phyloP scores from a whole-genome alignment of 1,140 invertebrate species.

The Venturia canescens region DNA sequence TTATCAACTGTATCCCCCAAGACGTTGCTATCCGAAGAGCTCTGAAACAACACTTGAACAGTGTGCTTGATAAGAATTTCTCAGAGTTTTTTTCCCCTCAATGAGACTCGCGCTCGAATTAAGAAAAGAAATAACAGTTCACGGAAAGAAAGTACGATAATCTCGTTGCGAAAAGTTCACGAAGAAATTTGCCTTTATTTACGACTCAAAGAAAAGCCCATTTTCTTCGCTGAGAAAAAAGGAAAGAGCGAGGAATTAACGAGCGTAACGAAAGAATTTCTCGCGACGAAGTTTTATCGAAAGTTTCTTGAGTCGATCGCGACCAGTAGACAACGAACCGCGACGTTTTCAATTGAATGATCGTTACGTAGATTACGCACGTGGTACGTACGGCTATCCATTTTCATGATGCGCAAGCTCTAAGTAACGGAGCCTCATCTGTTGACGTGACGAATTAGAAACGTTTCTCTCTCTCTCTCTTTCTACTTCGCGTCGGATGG shows the following conservation, averaged over 20 bases:
- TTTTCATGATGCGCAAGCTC: slow-evolving; percentile 43
- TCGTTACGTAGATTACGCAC: slow-evolving; percentile 44
- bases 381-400: slow-evolving; percentile 52
- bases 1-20: not conserved
- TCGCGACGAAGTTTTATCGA: slow-evolving; percentile 20
- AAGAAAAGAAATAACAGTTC: not conserved
- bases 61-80: not conserved
- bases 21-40: too few relatives aligned
- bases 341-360: slow-evolving; percentile 61
- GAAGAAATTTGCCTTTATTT: not conserved
- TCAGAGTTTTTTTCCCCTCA: not conserved
- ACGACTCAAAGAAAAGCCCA: not conserved
- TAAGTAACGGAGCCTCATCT: too few relatives aligned
- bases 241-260: not conserved
- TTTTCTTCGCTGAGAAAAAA: not conserved
- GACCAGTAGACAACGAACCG: slow-evolving; percentile 49
- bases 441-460: too few relatives aligned
- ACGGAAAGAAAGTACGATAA: not conserved
- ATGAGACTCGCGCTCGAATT: not conserved
- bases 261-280: not conserved
- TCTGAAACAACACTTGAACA: too few relatives aligned
- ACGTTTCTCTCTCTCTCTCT: too few relatives aligned
- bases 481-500: too few relatives aligned
- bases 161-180: not conserved
- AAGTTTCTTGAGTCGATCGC: slow-evolving; percentile 48